These are phyloP conservation scores for Pemphigus obesinymphae DNA, from an alignment of 1,140 invertebrate genomes.

Conservation along the genomic window DNA sequence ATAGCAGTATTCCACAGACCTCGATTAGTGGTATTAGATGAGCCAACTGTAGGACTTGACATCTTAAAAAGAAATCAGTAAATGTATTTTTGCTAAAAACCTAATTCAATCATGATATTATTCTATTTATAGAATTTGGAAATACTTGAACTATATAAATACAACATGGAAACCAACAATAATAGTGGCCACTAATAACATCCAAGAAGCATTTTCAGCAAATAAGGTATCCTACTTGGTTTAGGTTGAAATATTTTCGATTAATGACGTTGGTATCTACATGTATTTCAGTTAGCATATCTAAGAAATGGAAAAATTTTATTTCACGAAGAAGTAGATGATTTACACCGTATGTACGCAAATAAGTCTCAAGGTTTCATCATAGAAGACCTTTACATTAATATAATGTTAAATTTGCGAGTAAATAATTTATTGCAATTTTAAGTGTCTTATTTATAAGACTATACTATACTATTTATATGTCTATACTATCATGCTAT, in stretches of 20 bases:
- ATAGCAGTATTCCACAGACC: conserved; percentile 16
- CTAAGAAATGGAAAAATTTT: conserved; percentile 26
- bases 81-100: neutral
- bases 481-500: too few relatives aligned
- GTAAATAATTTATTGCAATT: neutral
- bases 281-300: conserved; percentile 2
- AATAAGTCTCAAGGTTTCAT: neutral
- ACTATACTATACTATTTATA: neutral
- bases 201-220: conserved; percentile 25
- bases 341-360: neutral
- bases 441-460: neutral
- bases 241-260: too few relatives aligned
- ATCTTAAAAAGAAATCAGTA: conserved; percentile 7
- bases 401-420: neutral
- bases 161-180: conserved; percentile 19
- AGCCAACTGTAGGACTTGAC: conserved; percentile 27
- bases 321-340: neutral
- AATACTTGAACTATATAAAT: neutral
- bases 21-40: conserved; percentile 24
- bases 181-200: conserved; percentile 22
- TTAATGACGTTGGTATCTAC: too few relatives aligned
- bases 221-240: conserved; percentile 5
- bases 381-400: neutral
- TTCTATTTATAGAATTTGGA: conserved; percentile 5
- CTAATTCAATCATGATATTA: neutral